Evolutionary conservation across 2,888 invertebrate genomes (phyloP), one percentile per base, ranked within the genome.

Genomic region (Dorcus hopei): DNA sequence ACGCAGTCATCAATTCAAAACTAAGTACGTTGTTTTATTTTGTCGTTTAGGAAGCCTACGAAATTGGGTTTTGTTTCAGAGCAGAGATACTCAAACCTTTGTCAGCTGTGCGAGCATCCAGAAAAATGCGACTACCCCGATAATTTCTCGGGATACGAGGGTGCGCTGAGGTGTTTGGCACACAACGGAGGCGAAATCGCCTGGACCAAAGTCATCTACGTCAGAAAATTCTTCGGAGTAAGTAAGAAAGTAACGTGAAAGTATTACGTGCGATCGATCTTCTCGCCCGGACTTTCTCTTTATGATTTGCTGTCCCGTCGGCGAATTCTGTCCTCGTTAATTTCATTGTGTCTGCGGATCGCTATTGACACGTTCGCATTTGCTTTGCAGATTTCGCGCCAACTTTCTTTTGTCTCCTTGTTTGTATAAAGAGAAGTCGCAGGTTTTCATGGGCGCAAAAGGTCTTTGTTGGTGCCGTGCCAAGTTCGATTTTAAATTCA

Each of bases 131-230:
- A 91, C 74, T 90, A 90, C 65, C 91, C 92, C 0, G 95, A 95
- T 74, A 86, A 85, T 52, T 93, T 83, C 77, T 91, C 93, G 14
- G 94, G 95, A 1, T 93, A 94, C 74, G 90, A 91, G 62, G 95
- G 95, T 0, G 92, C 94, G 0, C 80, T 95, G 48, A 81, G 88
- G 26, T 95, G 95, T 75, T 79, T 95, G 59, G 87, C 88, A 1
- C 87, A 89, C 67, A 89, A 91, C 64, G 87, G 87, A 2, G 95
- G 94, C 0, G 87, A 95, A 68, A 87, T 95, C 2, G 95, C 94
- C 9, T 93, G 91, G 80, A 91, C 91, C 9, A 93, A 92, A 76
- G 88, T 90, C 60, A 89, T 90, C 68, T 91, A 82, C 68, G 90
- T 92, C 41, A 83, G 87, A 70, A 87, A 89, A 74, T 90, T 89